Base-by-base conservation (phyloP, 2,888 invertebrate genomes). In the Bombylius major region DNA sequence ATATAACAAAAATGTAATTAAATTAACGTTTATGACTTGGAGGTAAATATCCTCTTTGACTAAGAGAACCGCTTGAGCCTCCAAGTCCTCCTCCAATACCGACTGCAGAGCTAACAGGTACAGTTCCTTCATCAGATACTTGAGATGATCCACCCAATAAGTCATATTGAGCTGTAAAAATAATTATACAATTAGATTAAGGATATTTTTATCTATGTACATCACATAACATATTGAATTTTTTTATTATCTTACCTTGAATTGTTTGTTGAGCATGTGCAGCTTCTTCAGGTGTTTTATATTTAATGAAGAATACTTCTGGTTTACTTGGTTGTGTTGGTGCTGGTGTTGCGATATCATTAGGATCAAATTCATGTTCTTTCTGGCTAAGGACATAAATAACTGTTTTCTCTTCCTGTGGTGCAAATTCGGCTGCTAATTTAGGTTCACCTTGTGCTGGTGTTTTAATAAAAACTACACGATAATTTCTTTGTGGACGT, bases 31-130 rank as follows among this genome's bases (percentile, higher is more conserved):
- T 50, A 7, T 54, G 54, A 32, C 44, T 50, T 50, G 54, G 54
- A 44, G 54, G 54, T 36, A 54, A 36, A 45, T 54, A 54, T 14
- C 48, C 54, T 42, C 39, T 42, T 34, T 50, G 54, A 32, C 31
- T 53, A 42, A 33, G n/a, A 34, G 14, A 11, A 12, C 14, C 11
- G 88, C 86, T 5, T 87, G 87, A 69, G 89, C 89, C 76, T 89
- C 87, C 47, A 8, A n/a, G 42, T 42, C 42, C 46, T 42, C 54
- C 50, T 7, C 45, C 88, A 88, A 75, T 75, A 75, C 59, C 59
- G n/a, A 52, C 51, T 5, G 57, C 59, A 42, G 59, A 59, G 13
- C 55, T 48, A n/a, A 59, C 49, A 8, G 56, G 59, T 47, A 55
- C 51, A 33, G 49, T 39, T 13, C 59, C 57, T 46, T 57, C 59